These are phyloP conservation scores for Palaemon carinicauda DNA, from an alignment of 1,140 invertebrate species.

Conservation along the genomic window DNA sequence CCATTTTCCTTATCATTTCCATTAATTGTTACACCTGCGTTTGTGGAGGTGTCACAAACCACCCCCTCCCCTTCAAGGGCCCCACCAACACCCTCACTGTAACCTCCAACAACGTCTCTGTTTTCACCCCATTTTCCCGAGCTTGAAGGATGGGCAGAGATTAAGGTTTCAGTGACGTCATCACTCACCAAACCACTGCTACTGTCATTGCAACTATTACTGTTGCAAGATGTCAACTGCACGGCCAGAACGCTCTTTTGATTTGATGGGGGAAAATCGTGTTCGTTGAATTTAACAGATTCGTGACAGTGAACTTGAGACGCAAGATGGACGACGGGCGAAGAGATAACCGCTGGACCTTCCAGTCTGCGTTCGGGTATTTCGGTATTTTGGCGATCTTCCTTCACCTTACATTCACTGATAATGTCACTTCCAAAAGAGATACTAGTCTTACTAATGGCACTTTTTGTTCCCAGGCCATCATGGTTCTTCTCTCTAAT, in stretches of 20 bases:
- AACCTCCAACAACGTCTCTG: not conserved
- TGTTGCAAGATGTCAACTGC: not conserved
- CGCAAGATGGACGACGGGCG: not conserved
- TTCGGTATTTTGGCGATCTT: too few species aligned
- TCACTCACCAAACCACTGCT: not conserved
- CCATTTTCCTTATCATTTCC: not conserved
- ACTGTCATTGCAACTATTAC: not conserved
- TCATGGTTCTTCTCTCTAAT: too few species aligned
- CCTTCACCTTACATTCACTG: too few species aligned
- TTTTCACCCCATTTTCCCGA: not conserved
- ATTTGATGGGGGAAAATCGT: not conserved
- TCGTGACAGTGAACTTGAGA: not conserved
- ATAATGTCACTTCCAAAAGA: too few species aligned
- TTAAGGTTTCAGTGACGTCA: constrained; percentile 13
- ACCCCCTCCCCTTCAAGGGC: not conserved
- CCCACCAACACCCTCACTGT: too few species aligned
- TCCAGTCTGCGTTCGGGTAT: not conserved
- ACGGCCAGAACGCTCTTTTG: not conserved
- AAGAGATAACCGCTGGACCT: not conserved
- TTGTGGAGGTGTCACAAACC: not conserved
- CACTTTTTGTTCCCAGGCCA: too few species aligned
- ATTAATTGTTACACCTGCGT: not conserved
- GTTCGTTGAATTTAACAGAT: not conserved
- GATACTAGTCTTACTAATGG: too few species aligned
- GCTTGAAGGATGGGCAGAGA: not conserved